These are phyloP conservation scores for Bufo gargarizans DNA, from an alignment of 2,113 vertebrate species.

Conservation along the genomic window DNA sequence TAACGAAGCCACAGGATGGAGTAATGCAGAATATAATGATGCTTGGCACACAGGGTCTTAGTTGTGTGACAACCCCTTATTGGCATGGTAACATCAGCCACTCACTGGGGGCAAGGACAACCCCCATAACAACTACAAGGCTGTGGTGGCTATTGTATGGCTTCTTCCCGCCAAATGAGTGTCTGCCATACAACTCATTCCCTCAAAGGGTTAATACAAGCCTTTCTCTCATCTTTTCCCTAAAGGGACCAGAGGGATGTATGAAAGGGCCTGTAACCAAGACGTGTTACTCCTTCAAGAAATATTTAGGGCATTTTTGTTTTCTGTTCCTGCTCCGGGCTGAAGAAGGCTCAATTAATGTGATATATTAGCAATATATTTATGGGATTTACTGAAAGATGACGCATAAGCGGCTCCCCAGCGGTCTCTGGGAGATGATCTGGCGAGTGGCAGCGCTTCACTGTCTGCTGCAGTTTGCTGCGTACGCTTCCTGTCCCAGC, in stretches of 20 bases:
- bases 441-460: background rate
- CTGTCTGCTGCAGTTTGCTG: slow-evolving; percentile 8
- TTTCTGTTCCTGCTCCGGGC: slow-evolving; percentile 5
- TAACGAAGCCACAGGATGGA: too few species aligned
- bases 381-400: slow-evolving; percentile 28
- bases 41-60: too few species aligned
- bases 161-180: too few species aligned
- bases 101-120: background rate
- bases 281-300: slow-evolving; percentile 32
- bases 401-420: background rate
- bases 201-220: background rate
- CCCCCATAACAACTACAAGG: background rate
- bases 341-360: slow-evolving; percentile 1
- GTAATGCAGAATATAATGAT: too few species aligned
- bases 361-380: slow-evolving; percentile 5
- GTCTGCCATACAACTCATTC: background rate
- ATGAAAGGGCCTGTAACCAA: slow-evolving; percentile 30
- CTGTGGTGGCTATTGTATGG: background rate
- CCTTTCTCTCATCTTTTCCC: background rate
- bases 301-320: slow-evolving; percentile 45
- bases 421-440: background rate
- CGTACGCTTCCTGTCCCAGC: background rate
- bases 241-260: background rate
- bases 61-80: too few species aligned
- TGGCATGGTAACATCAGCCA: too few species aligned